Percentiles rank a stretch among this genome's conserved stretches.
Conservation (phyloP, 1,140 invertebrate species). For the Drosophila pseudoananassae region DNA sequence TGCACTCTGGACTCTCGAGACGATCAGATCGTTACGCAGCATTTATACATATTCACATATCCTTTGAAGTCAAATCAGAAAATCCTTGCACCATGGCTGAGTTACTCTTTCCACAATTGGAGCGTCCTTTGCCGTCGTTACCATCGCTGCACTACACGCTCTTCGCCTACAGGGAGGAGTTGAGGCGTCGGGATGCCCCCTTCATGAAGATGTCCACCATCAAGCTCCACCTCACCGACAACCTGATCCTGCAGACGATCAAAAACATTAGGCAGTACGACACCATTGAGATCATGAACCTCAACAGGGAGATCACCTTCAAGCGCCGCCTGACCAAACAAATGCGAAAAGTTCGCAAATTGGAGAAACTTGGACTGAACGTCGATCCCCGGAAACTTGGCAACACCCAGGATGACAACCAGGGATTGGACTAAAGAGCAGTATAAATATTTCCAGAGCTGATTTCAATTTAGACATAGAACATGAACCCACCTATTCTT, state of each 20-base stretch:
- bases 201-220: conserved; percentile 76
- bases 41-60: background rate
- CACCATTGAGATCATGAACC: conserved; percentile 70
- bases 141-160: conserved; percentile 70
- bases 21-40: conserved; percentile 22
- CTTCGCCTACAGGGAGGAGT: conserved; percentile 68
- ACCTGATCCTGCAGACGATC: conserved; percentile 72
- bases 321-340: conserved; percentile 66
- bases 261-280: conserved; percentile 68
- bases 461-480: background rate
- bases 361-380: conserved; percentile 67
- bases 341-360: conserved; percentile 67
- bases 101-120: conserved; percentile 58
- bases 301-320: conserved; percentile 69
- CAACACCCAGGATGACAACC: background rate
- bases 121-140: conserved; percentile 63
- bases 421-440: conserved; percentile 48
- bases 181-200: conserved; percentile 54
- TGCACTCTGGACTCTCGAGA: conserved; percentile 29
- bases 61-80: background rate
- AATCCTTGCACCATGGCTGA: conserved; percentile 51
- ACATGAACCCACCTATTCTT: conserved; percentile 10
- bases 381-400: conserved; percentile 55
- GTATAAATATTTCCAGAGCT: background rate
- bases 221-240: conserved; percentile 73